phyloP scores from a whole-genome alignment of 1,140 invertebrate genomes.

The Bombus soroeensis region DNA sequence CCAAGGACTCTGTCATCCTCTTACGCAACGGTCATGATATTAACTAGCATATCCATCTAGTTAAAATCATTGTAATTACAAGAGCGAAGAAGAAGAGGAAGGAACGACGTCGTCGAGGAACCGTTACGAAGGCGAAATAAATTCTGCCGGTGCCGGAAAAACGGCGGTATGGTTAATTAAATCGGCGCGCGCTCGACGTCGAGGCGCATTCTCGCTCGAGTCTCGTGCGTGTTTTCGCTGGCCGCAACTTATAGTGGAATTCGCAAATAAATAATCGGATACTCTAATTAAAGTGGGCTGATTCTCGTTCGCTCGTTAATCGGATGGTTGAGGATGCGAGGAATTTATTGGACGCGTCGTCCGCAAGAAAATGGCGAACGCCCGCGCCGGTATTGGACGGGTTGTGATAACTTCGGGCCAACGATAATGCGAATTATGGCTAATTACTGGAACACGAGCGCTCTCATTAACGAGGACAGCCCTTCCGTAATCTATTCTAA shows the following conservation, averaged over 20 bases:
- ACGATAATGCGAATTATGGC: constrained; percentile 17
- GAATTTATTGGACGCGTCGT: constrained; percentile 14
- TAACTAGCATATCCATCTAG: neutral
- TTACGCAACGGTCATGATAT: neutral
- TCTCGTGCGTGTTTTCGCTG: constrained; percentile 6
- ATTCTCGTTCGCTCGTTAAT: neutral
- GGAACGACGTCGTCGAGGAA: neutral
- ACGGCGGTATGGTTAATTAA: constrained; percentile 27
- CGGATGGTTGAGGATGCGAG: too few relatives aligned
- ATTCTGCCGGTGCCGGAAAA: constrained; percentile 37
- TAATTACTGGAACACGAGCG: constrained; percentile 13
- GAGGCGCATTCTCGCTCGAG: neutral
- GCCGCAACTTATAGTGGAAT: constrained; percentile 24
- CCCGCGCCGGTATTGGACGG: neutral
- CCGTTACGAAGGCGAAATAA: constrained; percentile 30
- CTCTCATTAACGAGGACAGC: neutral
- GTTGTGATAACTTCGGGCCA: neutral
- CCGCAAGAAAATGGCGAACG: neutral
- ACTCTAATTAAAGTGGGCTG: constrained; percentile 31
- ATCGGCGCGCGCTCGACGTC: neutral
- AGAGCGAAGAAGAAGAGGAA: neutral
- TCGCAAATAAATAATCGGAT: constrained; percentile 44
- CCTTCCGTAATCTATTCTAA: neutral
- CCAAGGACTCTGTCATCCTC: neutral
- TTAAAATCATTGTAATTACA: constrained; percentile 28